Evolutionary conservation across 1,140 invertebrate species (phyloP), one percentile per base, ranked within the genome.

Genomic region (Tigriopus japonicus): DNA sequence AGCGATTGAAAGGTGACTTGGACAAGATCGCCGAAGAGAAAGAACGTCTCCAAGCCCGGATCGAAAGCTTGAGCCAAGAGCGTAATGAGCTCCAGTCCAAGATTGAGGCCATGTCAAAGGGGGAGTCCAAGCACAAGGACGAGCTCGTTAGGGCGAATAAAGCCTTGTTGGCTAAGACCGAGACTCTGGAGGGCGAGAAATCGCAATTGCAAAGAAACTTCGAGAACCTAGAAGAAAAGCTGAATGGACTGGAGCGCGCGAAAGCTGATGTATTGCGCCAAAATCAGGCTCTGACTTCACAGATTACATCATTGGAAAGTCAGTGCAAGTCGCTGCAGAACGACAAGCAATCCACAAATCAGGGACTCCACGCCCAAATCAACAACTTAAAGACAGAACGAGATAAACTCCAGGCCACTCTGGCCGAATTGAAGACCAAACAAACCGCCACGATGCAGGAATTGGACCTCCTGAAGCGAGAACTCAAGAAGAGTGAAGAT

Each of bases 1-100:
- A 58, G n/a, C 28, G 42, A 42, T 40, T 58, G 56, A 58, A 58
- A 23, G 40, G n/a, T 15, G 56, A 58, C n/a, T 40, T 58, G 21
- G 56, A 58, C 15, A 58, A 58, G 17, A n/a, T 42, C n/a, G n/a
- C 13, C n/a, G 40, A 58, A 42, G 40, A 40, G 17, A 42, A 28
- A 7, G 23, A 58, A n/a, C 28, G 15, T 10, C 23, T 58, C 3
- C n/a, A 17, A 17, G 23, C 56, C n/a, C 5, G n/a, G 17, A 42
- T 58, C n/a, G 56, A 58, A 14, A 41, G 6, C 23, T n/a, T 58
- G 5, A 40, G 17, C 40, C 28, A 42, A 42, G 56, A 58, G 40
- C 28, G 42, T 15, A 42, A 41, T n/a, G 23, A n/a, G 17, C 56
- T 58, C 28, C 17, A n/a, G 28, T 17, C 28, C 12, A 58, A 58